Conservation (phyloP, 2,113 vertebrate genomes). For the Lipophrys pholis region DNA sequence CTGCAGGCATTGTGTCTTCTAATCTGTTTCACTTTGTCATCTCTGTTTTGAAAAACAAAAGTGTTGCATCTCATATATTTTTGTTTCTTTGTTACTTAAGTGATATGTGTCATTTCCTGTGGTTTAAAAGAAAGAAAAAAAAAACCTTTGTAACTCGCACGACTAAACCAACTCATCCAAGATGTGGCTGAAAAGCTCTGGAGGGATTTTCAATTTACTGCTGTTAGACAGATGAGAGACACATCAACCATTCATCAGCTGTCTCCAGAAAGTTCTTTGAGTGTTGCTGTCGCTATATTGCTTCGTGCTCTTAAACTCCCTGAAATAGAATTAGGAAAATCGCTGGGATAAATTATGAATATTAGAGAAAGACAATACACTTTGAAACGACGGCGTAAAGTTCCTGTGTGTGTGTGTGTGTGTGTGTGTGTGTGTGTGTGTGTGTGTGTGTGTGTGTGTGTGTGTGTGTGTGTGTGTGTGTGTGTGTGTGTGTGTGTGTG, state of each 20-base stretch:
- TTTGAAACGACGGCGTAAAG: no score
- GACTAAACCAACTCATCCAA: neutral
- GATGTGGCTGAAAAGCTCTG: neutral
- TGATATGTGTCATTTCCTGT: conserved; percentile 34
- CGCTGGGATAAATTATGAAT: neutral
- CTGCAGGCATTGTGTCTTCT: conserved; percentile 51
- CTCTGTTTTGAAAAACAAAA: neutral
- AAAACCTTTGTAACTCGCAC: neutral
- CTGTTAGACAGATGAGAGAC: conserved; percentile 24
- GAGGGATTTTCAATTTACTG: neutral
- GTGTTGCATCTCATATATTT: conserved; percentile 26
- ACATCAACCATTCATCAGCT: no score
- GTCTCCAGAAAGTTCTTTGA: no score
- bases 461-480: conserved; percentile 42
- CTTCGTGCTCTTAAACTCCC: conserved; percentile 19
- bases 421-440: conserved; percentile 6
- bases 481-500: conserved; percentile 8
- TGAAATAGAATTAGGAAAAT: conserved; percentile 18
- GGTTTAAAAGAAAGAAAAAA: neutral
- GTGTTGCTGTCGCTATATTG: neutral
- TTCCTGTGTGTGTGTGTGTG: conserved; percentile 9
- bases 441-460: conserved; percentile 20
- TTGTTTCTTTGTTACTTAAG: conserved; percentile 25
- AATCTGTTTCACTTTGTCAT: conserved; percentile 53
- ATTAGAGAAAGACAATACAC: no score